phyloP scores from a whole-genome alignment of 2,888 invertebrate species.

The Caenorhabditis afra region DNA sequence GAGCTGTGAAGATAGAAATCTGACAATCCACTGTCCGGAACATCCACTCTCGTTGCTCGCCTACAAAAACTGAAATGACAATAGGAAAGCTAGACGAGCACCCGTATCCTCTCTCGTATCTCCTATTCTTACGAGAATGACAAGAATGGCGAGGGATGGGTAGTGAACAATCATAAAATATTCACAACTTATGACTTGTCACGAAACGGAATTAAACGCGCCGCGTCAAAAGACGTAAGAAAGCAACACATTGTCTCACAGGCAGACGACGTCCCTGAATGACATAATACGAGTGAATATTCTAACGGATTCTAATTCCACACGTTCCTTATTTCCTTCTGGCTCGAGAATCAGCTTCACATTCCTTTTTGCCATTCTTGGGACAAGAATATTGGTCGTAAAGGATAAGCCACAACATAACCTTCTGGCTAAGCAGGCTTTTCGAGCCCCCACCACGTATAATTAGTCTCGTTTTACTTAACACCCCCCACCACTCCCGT shows the following conservation, averaged over 20 bases:
- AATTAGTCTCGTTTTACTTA: constrained; percentile 57
- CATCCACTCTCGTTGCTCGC: no score
- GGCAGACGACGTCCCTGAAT: constrained; percentile 34
- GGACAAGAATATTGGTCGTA: not conserved
- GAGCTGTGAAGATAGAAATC: no score
- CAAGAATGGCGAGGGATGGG: constrained; percentile 12
- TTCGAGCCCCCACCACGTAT: constrained; percentile 21
- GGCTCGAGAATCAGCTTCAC: constrained; percentile 1
- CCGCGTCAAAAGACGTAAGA: constrained; percentile 47
- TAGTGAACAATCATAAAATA: constrained; percentile 56
- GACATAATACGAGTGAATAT: constrained; percentile 42
- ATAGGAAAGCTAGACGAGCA: no score
- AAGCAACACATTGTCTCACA: constrained; percentile 52
- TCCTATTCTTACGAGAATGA: not conserved
- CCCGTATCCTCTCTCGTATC: no score
- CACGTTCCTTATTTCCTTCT: constrained; percentile 5
- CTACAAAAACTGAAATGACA: no score
- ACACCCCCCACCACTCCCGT: no score
- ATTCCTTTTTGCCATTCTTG: not conserved
- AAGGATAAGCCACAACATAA: not conserved
- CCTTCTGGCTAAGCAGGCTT: not conserved
- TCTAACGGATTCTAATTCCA: constrained; percentile 18
- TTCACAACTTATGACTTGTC: constrained; percentile 54
- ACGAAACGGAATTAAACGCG: constrained; percentile 50
- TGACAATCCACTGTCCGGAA: no score